These are phyloP conservation scores for Nysson spinosus DNA, from an alignment of 2,888 invertebrate species.

Conservation along the genomic window DNA sequence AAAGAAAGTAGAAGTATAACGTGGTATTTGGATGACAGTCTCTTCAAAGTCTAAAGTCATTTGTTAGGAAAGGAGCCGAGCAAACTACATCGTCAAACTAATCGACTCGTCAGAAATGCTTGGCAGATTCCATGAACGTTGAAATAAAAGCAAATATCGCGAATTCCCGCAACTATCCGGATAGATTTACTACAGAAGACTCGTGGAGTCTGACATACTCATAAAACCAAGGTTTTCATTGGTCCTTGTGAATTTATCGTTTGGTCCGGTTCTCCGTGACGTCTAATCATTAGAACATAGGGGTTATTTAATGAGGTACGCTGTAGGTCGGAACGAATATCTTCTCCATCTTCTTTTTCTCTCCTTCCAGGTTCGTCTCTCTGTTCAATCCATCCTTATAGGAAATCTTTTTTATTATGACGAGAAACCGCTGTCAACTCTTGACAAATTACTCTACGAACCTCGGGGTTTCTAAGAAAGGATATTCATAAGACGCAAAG, in stretches of 20 bases:
- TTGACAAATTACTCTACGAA: conserved; percentile 48
- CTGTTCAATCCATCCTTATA: conserved; percentile 13
- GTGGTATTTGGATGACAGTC: not conserved
- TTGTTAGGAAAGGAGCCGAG: conserved; percentile 20
- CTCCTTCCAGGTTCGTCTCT: not conserved
- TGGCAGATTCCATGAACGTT: conserved; percentile 6
- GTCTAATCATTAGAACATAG: conserved; percentile 51
- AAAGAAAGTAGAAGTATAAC: conserved; percentile 8
- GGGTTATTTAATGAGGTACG: conserved; percentile 53
- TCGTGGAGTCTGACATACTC: not conserved
- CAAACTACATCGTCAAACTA: conserved; percentile 15
- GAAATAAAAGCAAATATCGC: conserved; percentile 30
- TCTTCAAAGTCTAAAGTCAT: conserved; percentile 14
- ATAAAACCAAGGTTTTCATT: conserved; percentile 19
- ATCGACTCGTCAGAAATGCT: conserved; percentile 26
- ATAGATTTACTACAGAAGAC: conserved; percentile 12
- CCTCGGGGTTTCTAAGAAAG: conserved; percentile 40
- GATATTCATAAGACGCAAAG: conserved; percentile 40
- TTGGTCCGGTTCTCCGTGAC: conserved; percentile 18
- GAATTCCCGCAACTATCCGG: conserved; percentile 10
- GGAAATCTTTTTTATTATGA: conserved; percentile 41
- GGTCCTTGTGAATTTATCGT: conserved; percentile 49
- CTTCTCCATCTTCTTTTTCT: not conserved
- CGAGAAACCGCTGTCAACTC: conserved; percentile 53
- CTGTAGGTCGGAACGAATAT: conserved; percentile 38